Base-by-base conservation (phyloP, 2,888 invertebrate genomes). In the Chironomus tentans region DNA sequence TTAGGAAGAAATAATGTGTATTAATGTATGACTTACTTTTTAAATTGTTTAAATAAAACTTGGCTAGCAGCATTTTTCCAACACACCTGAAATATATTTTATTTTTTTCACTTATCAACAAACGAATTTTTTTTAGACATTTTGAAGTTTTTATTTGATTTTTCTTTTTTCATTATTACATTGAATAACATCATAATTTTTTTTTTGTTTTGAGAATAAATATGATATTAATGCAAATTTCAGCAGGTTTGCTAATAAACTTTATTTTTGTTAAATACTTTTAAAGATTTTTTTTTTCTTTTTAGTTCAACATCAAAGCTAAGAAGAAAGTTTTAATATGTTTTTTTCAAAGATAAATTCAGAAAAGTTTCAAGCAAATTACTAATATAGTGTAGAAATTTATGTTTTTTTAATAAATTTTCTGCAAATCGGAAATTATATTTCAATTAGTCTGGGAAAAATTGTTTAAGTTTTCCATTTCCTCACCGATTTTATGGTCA, bases 201-300 rank as follows among this genome's bases (percentile, higher is more conserved):
- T 72, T 72, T 62, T n/a, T 56, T 65, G 7, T 65, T 22, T 70
- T 72, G 72, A 72, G 72, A 72, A 72, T 72, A 72, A 72, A 72
- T 50, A 72, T 72, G 61, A 62, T 68, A 68, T 15, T 72, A 62
- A 62, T 72, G 62, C 72, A 28, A 21, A 18, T 13, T 48, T 72
- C 13, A 62, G 61, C 62, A 21, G 50, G 28, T 72, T 68, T n/a
- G 21, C 65, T 65, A 21, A 22, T 56, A 38, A 72, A 72, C 38
- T 62, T 62, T 38, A 46, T 18, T 65, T 56, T 28, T 28, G 28
- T 28, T 70, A 70, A 72, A 61, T 72, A 62, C 28, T 18, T 56
- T 72, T 56, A 71, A 71, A 56, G 71, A 24, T 72, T 62, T 24
- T 61, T 56, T 50, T 70, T 70, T 56, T 50, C 47, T 70, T 50